phyloP scores from a whole-genome alignment of 2,797 vertebrate species.

The Syngnathus acus region DNA sequence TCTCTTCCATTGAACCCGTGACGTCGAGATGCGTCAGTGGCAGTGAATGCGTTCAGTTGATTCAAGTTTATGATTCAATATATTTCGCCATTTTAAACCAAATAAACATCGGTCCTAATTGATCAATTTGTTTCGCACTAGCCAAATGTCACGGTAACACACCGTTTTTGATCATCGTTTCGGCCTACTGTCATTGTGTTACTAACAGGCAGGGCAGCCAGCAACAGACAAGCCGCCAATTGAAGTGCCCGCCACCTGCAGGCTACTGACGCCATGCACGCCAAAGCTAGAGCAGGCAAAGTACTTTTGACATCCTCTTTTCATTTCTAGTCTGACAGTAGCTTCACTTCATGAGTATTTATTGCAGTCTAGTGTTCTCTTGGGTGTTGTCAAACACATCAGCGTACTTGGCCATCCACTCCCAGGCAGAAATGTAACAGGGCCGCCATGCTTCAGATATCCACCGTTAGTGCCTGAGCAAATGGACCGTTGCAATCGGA shows the following conservation, averaged over 20 bases:
- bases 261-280: not conserved
- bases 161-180: not conserved
- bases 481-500: not conserved
- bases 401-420: constrained; percentile 11
- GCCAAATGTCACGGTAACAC: too few relatives aligned
- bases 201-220: too few relatives aligned
- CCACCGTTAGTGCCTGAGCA: not conserved
- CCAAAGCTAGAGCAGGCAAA: not conserved
- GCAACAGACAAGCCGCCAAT: not conserved
- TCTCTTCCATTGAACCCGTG: too few relatives aligned
- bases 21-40: too few relatives aligned
- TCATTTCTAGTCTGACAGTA: not conserved
- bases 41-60: too few relatives aligned
- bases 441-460: not conserved
- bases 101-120: too few relatives aligned
- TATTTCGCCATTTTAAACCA: too few relatives aligned
- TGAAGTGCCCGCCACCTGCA: not conserved
- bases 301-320: constrained; percentile 5
- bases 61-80: too few relatives aligned
- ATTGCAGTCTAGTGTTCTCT: constrained; percentile 23
- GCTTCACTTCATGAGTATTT: constrained; percentile 21
- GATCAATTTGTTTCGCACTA: too few relatives aligned
- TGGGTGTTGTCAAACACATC: constrained; percentile 22
- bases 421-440: not conserved
- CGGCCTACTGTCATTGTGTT: not conserved